These are phyloP conservation scores for Craseonycteris thonglongyai DNA, from an alignment of 2,113 vertebrate species.

Conservation along the genomic window DNA sequence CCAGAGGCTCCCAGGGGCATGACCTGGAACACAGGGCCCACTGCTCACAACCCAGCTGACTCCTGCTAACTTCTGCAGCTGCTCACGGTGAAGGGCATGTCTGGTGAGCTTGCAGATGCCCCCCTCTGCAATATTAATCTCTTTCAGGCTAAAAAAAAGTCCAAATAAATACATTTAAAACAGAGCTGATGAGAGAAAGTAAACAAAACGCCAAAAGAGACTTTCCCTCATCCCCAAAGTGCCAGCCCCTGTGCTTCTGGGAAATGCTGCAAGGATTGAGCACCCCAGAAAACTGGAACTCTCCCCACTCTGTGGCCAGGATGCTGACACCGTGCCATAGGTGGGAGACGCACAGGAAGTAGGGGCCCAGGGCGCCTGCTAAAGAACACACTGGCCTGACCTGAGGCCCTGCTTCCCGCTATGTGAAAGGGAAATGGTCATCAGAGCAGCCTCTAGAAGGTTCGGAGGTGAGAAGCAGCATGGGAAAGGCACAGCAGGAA, in stretches of 20 bases:
- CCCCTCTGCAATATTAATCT: constrained; percentile 88
- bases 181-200: not conserved
- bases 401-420: not conserved
- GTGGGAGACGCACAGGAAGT: not conserved
- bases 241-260: not conserved
- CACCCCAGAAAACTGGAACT: not conserved
- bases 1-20: fast-evolving
- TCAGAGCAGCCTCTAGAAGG: not conserved
- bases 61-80: constrained; percentile 87
- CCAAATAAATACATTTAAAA: not conserved
- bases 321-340: fast-evolving
- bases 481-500: not conserved
- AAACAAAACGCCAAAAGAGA: not conserved
- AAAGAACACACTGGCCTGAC: not conserved
- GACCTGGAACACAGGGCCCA: fast-evolving
- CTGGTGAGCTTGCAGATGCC: constrained; percentile 81
- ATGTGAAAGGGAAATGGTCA: not conserved
- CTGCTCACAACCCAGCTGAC: constrained; percentile 35
- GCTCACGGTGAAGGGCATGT: constrained; percentile 77
- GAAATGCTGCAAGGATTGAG: not conserved
- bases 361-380: not conserved
- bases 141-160: constrained; percentile 81
- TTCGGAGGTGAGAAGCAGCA: fast-evolving
- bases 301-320: not conserved
- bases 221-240: not conserved